Evolutionary conservation across 2,113 vertebrate genomes (phyloP).

Genomic region (Peromyscus leucopus): DNA sequence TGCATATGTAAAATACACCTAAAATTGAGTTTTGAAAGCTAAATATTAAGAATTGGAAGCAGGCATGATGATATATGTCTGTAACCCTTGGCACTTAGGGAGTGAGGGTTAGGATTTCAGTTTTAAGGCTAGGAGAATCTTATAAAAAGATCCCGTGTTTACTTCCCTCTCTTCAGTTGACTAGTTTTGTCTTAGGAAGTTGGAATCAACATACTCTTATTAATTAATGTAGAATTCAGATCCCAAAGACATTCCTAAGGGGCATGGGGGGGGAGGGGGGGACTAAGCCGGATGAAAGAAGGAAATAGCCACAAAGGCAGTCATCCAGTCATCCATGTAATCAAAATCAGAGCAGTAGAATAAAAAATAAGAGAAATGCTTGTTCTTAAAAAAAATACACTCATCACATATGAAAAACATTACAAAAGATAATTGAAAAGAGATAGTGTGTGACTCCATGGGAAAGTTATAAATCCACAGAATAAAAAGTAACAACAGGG

Average conservation of each 20-base stretch:
- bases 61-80: background rate
- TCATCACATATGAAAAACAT: background rate
- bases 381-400: background rate
- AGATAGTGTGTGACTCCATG: background rate
- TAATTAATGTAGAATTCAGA: background rate
- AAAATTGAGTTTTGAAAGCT: background rate
- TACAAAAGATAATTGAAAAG: background rate
- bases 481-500: background rate
- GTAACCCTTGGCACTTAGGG: background rate
- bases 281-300: background rate
- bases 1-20: background rate
- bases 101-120: too few species aligned
- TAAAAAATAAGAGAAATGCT: background rate
- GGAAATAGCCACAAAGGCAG: background rate
- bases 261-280: too few species aligned
- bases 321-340: background rate
- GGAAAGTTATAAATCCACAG: background rate
- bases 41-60: background rate
- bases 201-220: background rate
- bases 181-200: background rate
- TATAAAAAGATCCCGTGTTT: background rate
- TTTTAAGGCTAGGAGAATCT: too few species aligned
- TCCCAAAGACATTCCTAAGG: too few species aligned
- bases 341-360: background rate
- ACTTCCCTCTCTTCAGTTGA: background rate